phyloP scores from a whole-genome alignment of 2,113 vertebrate species.

The Motacilla tschutschensis region DNA sequence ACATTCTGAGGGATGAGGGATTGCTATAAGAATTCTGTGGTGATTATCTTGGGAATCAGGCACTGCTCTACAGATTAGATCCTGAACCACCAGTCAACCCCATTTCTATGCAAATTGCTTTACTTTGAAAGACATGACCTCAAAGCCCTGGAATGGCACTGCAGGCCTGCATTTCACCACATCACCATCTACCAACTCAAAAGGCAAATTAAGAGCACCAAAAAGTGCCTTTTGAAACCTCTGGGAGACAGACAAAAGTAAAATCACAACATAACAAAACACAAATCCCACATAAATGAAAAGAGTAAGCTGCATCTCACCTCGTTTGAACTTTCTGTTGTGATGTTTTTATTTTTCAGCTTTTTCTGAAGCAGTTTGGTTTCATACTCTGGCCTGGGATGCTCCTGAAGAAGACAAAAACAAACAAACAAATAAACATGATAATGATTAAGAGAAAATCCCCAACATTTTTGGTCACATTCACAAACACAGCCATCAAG shows the following conservation, averaged over 20 bases:
- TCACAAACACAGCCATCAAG: not conserved
- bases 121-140: not conserved
- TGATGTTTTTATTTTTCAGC: slow-evolving; percentile 74
- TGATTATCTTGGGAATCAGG: not conserved
- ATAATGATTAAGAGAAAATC: not conserved
- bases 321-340: slow-evolving; percentile 71
- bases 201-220: not conserved
- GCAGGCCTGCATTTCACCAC: not conserved
- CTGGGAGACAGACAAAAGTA: not conserved
- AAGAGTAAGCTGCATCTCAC: slow-evolving; percentile 56
- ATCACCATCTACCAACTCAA: not conserved
- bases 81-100: not conserved
- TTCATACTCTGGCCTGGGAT: slow-evolving; percentile 92
- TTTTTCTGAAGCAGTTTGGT: slow-evolving; percentile 87
- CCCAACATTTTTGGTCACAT: not conserved
- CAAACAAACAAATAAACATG: not conserved
- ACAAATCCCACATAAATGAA: not conserved
- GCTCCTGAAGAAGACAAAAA: slow-evolving; percentile 76
- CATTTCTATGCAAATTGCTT: not conserved
- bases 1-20: not conserved
- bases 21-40: not conserved
- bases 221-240: not conserved
- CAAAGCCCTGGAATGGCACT: not conserved
- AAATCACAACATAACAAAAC: not conserved
- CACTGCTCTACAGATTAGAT: not conserved